phyloP scores from a whole-genome alignment of 2,113 vertebrate species.

The Ctenodactylus gundi region DNA sequence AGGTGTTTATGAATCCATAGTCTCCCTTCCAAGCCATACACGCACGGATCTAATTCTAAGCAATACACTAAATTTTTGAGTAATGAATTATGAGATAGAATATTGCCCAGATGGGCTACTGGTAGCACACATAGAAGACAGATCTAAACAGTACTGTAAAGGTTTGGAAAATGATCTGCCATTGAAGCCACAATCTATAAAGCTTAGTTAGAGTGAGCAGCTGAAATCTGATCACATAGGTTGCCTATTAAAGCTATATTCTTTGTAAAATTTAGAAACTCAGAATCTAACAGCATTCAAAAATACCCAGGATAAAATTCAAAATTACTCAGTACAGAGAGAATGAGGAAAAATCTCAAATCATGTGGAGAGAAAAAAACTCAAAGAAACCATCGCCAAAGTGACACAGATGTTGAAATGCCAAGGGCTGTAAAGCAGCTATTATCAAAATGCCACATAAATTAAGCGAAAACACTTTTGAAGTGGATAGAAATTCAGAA shows the following conservation, averaged over 20 bases:
- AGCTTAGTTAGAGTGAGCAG: neutral
- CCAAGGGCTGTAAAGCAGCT: neutral
- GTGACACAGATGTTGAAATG: neutral
- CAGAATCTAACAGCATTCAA: neutral
- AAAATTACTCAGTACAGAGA: neutral
- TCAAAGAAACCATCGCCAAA: neutral
- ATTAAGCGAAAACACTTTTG: neutral
- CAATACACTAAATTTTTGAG: slow-evolving; percentile 9
- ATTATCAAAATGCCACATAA: slow-evolving; percentile 15
- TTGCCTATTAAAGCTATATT: neutral
- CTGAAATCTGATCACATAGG: neutral
- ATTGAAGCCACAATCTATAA: neutral
- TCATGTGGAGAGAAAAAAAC: neutral
- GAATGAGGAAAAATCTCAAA: slow-evolving; percentile 1
- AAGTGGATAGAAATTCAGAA: slow-evolving; percentile 11
- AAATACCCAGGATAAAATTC: slow-evolving; percentile 35
- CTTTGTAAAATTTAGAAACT: neutral
- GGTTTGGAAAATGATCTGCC: neutral
- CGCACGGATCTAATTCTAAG: neutral
- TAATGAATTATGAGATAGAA: slow-evolving; percentile 11
- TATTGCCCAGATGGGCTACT: neutral
- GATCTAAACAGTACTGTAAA: neutral
- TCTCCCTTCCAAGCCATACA: neutral
- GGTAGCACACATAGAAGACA: neutral
- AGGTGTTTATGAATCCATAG: neutral